A percentile compares a stretch with the other conserved stretches of the same genome.
phyloP scores from a whole-genome alignment of 2,888 invertebrate genomes.

The Cremastinae sp. region DNA sequence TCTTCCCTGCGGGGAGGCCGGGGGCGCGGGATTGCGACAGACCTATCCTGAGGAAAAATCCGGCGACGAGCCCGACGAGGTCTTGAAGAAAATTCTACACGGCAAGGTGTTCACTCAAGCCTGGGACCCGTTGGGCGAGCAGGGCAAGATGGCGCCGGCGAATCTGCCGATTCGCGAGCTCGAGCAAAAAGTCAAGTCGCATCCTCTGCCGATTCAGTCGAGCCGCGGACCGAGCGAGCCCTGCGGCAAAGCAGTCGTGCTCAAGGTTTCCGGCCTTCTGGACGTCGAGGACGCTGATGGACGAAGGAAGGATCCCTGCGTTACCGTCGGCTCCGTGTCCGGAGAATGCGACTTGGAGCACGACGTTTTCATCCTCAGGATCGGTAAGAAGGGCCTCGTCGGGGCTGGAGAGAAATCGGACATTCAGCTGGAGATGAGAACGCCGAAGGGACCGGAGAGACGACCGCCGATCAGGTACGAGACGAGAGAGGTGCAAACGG shows the following conservation, averaged over 20 bases:
- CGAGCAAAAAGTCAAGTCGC: neutral
- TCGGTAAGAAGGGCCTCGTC: conserved; percentile 87
- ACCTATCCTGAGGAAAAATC: neutral
- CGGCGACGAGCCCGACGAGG: conserved; percentile 9
- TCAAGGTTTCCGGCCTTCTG: conserved; percentile 76
- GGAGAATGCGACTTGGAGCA: conserved; percentile 84
- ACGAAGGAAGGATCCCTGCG: conserved; percentile 66
- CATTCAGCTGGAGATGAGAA: conserved; percentile 87
- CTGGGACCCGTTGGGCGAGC: conserved; percentile 28
- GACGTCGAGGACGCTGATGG: conserved; percentile 62
- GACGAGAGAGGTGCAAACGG: conserved; percentile 86
- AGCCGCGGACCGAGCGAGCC: conserved; percentile 67
- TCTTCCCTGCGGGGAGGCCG: conserved; percentile 62
- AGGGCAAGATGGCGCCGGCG: neutral
- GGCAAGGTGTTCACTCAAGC: conserved; percentile 32
- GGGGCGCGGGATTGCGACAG: conserved; percentile 48
- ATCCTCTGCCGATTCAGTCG: conserved; percentile 64
- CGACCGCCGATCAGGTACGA: conserved; percentile 83
- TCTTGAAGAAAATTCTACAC: conserved; percentile 25
- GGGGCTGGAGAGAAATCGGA: conserved; percentile 87
- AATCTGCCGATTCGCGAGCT: neutral
- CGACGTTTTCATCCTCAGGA: conserved; percentile 87
- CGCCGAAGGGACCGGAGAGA: conserved; percentile 86
- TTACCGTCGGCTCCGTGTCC: conserved; percentile 71
- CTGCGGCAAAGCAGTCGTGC: conserved; percentile 74